Evolutionary conservation across 2,797 vertebrate genomes (phyloP).

Genomic region (Sebastes trivittatus): DNA sequence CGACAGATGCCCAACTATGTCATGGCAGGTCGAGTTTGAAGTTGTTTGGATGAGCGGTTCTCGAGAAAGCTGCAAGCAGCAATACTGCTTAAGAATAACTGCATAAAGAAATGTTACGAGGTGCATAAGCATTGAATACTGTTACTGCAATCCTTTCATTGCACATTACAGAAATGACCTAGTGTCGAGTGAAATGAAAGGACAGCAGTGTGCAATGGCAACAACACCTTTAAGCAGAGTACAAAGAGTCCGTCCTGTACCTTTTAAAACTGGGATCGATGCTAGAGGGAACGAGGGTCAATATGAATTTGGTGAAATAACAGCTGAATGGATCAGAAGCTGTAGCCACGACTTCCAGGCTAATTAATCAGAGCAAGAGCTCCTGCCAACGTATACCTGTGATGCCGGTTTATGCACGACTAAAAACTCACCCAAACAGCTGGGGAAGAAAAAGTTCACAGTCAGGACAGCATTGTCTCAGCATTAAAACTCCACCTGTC

Average conservation of each 20-base stretch:
- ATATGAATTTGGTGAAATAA: slow-evolving; percentile 41
- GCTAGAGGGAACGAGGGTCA: slow-evolving; percentile 32
- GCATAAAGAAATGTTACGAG: not conserved
- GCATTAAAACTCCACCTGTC: slow-evolving; percentile 12
- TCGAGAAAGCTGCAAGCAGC: not conserved
- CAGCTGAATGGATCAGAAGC: not conserved
- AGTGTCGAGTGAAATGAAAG: not conserved
- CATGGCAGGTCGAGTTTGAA: not conserved
- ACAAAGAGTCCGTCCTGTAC: slow-evolving; percentile 27
- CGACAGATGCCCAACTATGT: not conserved
- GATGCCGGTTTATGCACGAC: not conserved
- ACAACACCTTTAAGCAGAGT: slow-evolving; percentile 11
- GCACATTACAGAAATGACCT: not conserved
- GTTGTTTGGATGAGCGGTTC: not conserved
- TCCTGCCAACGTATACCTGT: not conserved
- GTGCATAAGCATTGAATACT: not conserved
- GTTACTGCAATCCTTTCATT: not conserved
- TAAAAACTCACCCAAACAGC: not conserved
- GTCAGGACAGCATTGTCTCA: not conserved
- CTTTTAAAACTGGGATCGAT: slow-evolving; percentile 38
- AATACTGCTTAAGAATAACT: not conserved
- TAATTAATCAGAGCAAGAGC: slow-evolving; percentile 1
- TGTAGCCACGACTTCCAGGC: not conserved
- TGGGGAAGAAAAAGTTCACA: not conserved
- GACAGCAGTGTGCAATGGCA: not conserved